phyloP scores from a whole-genome alignment of 64 coral and sea anemone species.

The Actinia tenebrosa region DNA sequence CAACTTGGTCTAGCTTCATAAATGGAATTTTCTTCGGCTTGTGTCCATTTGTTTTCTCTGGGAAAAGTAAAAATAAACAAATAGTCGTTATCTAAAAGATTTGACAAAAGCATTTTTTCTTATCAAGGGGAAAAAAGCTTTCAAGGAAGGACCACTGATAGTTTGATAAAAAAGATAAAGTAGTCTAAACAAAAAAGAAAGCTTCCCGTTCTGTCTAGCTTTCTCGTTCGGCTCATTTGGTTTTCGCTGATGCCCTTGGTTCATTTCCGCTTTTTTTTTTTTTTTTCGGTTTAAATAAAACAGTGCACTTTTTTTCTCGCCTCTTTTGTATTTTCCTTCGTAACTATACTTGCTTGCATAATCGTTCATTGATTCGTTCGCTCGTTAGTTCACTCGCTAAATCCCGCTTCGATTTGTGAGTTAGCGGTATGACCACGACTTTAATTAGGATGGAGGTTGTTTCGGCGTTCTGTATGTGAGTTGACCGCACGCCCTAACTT shows the following conservation, averaged over 20 bases:
- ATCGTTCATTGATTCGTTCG: not conserved
- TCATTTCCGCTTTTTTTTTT: not conserved
- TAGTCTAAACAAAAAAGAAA: not conserved
- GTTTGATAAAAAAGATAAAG: not conserved
- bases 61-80: conserved; percentile 20
- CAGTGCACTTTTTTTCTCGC: not conserved
- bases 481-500: too few species aligned
- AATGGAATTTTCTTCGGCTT: conserved; percentile 64
- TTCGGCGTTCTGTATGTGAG: too few species aligned
- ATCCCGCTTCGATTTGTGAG: not conserved
- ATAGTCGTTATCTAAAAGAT: not conserved
- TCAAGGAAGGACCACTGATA: not conserved
- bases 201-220: not conserved
- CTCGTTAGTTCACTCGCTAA: not conserved
- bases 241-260: not conserved
- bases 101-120: conserved; percentile 12
- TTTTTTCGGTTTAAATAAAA: not conserved
- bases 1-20: not conserved
- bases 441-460: not conserved
- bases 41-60: conserved; percentile 83
- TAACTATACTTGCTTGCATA: too few species aligned
- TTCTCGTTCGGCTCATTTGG: not conserved
- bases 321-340: too few species aligned
- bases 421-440: not conserved
- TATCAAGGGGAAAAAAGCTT: not conserved